phyloP scores from a whole-genome alignment of 2,113 vertebrate genomes.

The Zosterops hypoxanthus region DNA sequence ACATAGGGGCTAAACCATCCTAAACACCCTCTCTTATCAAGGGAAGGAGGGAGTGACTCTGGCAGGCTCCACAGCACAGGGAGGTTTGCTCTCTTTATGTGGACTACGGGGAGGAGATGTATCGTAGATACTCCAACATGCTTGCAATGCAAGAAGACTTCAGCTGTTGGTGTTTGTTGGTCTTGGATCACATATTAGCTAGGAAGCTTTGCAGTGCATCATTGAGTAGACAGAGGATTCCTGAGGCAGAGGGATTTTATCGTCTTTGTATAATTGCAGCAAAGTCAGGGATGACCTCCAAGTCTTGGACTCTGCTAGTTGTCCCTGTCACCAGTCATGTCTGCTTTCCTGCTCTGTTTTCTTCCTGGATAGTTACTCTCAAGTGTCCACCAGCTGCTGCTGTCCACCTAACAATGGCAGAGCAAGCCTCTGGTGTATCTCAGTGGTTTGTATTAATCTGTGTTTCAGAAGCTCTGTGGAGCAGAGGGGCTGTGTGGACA shows the following conservation, averaged over 20 bases:
- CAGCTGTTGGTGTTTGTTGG: background rate
- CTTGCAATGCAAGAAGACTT: background rate
- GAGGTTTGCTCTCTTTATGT: background rate
- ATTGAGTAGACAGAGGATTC: background rate
- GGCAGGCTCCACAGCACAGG: background rate
- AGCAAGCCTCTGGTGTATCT: background rate
- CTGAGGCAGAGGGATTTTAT: background rate
- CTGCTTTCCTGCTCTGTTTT: background rate
- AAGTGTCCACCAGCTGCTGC: background rate
- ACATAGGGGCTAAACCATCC: accelerated
- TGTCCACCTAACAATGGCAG: background rate
- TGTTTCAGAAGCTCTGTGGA: background rate
- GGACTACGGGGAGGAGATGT: background rate
- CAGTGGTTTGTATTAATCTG: background rate
- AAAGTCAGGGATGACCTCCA: background rate
- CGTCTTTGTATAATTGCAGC: background rate
- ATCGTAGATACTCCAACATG: background rate
- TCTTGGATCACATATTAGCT: background rate
- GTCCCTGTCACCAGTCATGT: background rate
- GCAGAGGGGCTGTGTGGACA: background rate
- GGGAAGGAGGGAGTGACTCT: background rate
- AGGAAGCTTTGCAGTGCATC: background rate
- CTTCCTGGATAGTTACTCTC: background rate
- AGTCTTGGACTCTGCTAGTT: background rate
- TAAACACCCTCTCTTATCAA: background rate